Conservation (phyloP, 2,113 vertebrate genomes). For the Lates calcarifer region DNA sequence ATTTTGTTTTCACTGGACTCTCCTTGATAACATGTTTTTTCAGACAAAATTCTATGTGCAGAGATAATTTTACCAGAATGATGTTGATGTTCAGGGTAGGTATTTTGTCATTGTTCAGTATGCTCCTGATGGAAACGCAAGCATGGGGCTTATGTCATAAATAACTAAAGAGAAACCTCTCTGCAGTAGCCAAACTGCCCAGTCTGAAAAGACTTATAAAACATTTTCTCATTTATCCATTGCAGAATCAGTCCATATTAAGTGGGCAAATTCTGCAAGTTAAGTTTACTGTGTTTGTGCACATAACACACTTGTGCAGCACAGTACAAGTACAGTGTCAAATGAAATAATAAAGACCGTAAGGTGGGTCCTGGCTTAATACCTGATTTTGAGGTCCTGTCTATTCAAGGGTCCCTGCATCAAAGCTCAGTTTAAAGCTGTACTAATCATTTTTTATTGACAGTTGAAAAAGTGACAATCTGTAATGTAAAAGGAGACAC, state of each 20-base stretch:
- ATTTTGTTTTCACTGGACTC: conserved; percentile 89
- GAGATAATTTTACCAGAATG: conserved; percentile 72
- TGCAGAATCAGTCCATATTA: not conserved
- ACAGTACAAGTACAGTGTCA: not conserved
- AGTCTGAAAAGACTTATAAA: too few species aligned
- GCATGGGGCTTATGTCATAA: conserved; percentile 40
- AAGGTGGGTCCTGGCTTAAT: too few species aligned
- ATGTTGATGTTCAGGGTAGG: conserved; percentile 53
- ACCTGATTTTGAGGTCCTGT: not conserved
- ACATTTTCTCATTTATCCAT: not conserved
- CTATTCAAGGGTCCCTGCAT: not conserved
- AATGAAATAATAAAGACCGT: not conserved
- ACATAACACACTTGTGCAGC: too few species aligned
- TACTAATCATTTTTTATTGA: too few species aligned
- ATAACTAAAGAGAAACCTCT: not conserved
- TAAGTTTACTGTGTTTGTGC: too few species aligned
- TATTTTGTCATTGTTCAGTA: conserved; percentile 66
- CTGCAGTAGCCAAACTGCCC: not conserved
- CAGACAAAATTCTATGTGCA: conserved; percentile 72
- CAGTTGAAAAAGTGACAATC: too few species aligned
- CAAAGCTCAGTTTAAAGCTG: not conserved
- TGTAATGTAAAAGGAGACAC: too few species aligned
- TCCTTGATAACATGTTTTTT: conserved; percentile 83
- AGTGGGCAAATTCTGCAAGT: too few species aligned
- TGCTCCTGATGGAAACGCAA: conserved; percentile 70